A percentile compares a stretch with the other conserved stretches of the same genome.
These are phyloP conservation scores for Drosophila neotestacea DNA, from an alignment of 2,888 invertebrate species.

Conservation along the genomic window DNA sequence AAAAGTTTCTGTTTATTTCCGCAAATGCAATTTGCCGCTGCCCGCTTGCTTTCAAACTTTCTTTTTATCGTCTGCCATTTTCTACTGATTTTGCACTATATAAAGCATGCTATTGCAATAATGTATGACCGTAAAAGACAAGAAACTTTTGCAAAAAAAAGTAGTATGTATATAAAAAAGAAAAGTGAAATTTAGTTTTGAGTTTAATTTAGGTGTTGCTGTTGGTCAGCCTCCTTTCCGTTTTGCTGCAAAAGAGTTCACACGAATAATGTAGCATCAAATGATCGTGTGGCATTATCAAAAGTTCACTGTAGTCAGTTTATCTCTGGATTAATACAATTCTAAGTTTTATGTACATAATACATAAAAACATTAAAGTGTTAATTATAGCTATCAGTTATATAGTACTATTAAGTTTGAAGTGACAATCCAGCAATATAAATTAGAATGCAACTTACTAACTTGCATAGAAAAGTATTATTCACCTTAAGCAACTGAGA, in stretches of 20 bases:
- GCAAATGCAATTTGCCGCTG: slow-evolving; percentile 76
- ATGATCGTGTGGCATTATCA: slow-evolving; percentile 14
- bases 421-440: no score
- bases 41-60: slow-evolving; percentile 53
- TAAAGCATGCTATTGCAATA: slow-evolving; percentile 74
- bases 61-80: slow-evolving; percentile 77
- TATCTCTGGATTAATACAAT: background rate
- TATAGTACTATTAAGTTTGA: no score
- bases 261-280: slow-evolving; percentile 29
- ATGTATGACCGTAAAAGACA: slow-evolving; percentile 65
- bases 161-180: background rate
- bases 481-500: background rate
- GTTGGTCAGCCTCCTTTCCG: slow-evolving; percentile 8
- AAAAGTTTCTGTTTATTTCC: slow-evolving; percentile 80
- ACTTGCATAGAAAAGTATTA: background rate
- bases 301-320: background rate
- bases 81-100: slow-evolving; percentile 78
- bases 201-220: slow-evolving; percentile 41
- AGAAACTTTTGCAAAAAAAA: slow-evolving; percentile 38
- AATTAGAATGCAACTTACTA: no score
- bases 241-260: slow-evolving; percentile 14
- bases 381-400: no score
- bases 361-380: no score
- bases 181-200: slow-evolving; percentile 78
- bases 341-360: background rate